Evolutionary conservation across 1,140 invertebrate genomes (phyloP).

Genomic region (Hyles vespertilio): DNA sequence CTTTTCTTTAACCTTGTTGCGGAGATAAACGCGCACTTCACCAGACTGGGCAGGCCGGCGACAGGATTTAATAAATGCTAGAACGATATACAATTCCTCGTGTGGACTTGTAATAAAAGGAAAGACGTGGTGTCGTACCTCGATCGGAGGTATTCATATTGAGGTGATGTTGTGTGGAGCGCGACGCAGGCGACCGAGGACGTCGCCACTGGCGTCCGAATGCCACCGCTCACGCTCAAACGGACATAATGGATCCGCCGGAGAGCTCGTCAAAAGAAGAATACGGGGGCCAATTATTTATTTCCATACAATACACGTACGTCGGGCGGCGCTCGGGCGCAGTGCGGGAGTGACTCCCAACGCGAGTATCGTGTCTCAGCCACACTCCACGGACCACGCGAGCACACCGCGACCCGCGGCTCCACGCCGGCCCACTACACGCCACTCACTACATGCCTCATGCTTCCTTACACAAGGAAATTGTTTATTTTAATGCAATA

Average conservation of each 20-base stretch:
- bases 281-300: conserved; percentile 69
- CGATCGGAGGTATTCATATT: conserved; percentile 64
- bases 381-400: background rate
- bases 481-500: conserved; percentile 12
- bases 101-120: conserved; percentile 19
- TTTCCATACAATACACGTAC: conserved; percentile 68
- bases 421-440: no score
- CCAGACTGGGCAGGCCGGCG: conserved; percentile 7
- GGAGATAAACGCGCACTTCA: conserved; percentile 26
- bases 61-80: conserved; percentile 10
- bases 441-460: background rate
- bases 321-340: conserved; percentile 44
- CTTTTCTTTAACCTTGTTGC: conserved; percentile 46
- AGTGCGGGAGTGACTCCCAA: conserved; percentile 49
- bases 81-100: conserved; percentile 12
- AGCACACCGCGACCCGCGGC: background rate
- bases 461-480: conserved; percentile 7
- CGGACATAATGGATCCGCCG: conserved; percentile 64
- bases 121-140: conserved; percentile 53
- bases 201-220: conserved; percentile 67
- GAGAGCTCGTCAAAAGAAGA: conserved; percentile 71
- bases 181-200: conserved; percentile 56
- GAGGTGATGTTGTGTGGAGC: conserved; percentile 32
- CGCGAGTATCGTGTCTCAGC: conserved; percentile 20
- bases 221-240: conserved; percentile 61